Evolutionary conservation across 2,888 invertebrate genomes (phyloP).

Genomic region (Hedychridium roseum): DNA sequence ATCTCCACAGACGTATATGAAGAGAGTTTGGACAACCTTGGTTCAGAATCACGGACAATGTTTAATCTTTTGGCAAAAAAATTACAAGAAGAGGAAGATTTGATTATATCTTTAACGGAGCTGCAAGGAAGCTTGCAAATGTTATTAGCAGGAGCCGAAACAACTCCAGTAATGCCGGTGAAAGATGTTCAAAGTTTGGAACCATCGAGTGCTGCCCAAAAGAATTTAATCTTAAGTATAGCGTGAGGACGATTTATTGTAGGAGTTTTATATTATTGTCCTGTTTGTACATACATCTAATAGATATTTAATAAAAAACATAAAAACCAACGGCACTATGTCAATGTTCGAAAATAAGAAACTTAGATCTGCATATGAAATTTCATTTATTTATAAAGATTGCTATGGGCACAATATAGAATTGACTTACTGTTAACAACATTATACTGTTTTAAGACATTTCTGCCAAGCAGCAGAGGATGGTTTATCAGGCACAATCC

Average conservation of each 20-base stretch:
- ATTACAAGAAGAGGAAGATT: constrained; percentile 73
- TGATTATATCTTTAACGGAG: constrained; percentile 72
- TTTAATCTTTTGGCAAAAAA: constrained; percentile 71
- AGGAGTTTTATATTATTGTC: too few relatives aligned
- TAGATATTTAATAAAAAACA: constrained; percentile 35
- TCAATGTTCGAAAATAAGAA: too few relatives aligned
- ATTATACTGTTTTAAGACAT: constrained; percentile 41
- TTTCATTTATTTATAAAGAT: constrained; percentile 3
- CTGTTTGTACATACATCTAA: constrained; percentile 36
- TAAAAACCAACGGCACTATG: too few relatives aligned
- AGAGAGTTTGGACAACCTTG: constrained; percentile 70
- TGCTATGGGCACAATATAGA: neutral
- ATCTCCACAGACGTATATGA: constrained; percentile 71
- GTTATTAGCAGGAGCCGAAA: constrained; percentile 69
- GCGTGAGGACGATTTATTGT: constrained; percentile 48
- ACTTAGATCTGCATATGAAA: constrained; percentile 3
- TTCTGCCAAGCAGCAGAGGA: constrained; percentile 63
- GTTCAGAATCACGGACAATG: constrained; percentile 70
- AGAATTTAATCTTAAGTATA: constrained; percentile 52
- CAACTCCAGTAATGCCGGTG: constrained; percentile 22
- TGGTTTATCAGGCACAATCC: constrained; percentile 72
- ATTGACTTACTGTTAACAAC: neutral
- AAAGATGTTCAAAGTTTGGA: constrained; percentile 42
- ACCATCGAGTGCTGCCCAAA: constrained; percentile 64
- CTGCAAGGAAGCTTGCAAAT: constrained; percentile 77